Base-by-base conservation (phyloP, 64 coral and sea anemone genomes). In the Trachythela sp. region DNA sequence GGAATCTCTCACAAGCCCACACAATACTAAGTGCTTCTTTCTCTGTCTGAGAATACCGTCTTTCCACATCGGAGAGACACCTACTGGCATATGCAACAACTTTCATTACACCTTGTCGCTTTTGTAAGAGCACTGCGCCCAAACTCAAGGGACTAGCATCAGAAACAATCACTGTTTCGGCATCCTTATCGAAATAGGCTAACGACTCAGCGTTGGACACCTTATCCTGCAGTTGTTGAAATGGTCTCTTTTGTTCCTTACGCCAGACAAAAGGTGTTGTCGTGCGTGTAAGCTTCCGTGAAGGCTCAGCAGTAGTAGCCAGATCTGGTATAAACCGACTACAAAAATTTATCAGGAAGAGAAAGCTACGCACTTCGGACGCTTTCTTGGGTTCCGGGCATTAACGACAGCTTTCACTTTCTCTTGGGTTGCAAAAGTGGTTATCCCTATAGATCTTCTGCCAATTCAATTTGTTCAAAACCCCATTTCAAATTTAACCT, bases 391-490 rank as follows among this genome's bases (percentile, higher is more conserved):
- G 75, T 38, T 80, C 75, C 75, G 31, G 0, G 75, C 75, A 80
- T 80, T 39, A 35, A 80, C 4, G 4, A 80, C 75, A 39, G 75
- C 75, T 38, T 38, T 80, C 31, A 80, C 75, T 80, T 39, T 35
- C 33, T 80, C 75, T 14, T 80, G 27, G 13, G 75, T 80, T 13
- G 75, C 20, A 37, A 80, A 80, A 8, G 75, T 80, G 0, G 75
- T 80, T 18, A 80, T 39, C 32, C 75, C 75, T 80, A n/a, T 80
- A 35, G 75, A 80, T 80, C 75, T 30, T 80, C 75, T 36, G 32
- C 75, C 75, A 80, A 35, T 30, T 80, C 75, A 38, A 80, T 80
- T 39, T 80, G 75, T 1, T 80, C 27, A 37, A 80, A 80, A 11
- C 75, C 33, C 32, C 30, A 80, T 39, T 80, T 80, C 34, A 80